Conservation (phyloP, 2,888 invertebrate species). For the Trypoxylon attenuatum region DNA sequence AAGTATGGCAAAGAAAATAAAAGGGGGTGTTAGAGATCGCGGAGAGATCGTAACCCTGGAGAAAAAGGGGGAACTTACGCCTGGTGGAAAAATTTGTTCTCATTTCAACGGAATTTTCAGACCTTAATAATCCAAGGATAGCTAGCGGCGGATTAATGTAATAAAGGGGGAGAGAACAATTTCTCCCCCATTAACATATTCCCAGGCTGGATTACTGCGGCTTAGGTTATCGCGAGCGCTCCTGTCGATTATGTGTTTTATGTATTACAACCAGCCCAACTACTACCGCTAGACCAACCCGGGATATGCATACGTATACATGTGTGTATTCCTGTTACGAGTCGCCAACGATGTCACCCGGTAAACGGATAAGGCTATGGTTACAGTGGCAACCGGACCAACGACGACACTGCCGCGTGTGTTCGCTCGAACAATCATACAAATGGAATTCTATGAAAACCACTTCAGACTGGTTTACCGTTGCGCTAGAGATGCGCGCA, state of each 20-base stretch:
- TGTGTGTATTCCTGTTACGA: neutral
- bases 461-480: too few species aligned
- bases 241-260: conserved; percentile 16
- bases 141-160: conserved; percentile 9
- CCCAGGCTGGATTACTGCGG: conserved; percentile 17
- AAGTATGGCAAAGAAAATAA: too few species aligned
- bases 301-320: neutral
- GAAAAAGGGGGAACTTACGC: neutral
- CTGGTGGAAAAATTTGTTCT: neutral
- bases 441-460: neutral
- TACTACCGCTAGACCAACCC: neutral
- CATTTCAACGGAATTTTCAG: neutral
- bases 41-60: too few species aligned
- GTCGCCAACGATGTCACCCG: neutral
- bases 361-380: neutral
- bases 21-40: too few species aligned
- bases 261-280: neutral
- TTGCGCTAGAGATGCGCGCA: too few species aligned
- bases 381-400: neutral
- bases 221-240: conserved; percentile 12
- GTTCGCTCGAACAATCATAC: neutral
- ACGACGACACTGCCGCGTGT: neutral
- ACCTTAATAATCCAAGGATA: neutral
- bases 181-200: conserved; percentile 31
- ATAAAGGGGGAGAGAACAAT: conserved; percentile 16